A percentile compares a stretch with the other conserved stretches of the same genome.
Conservation (phyloP, 2,888 invertebrate species). For the Synanthedon vespiformis region DNA sequence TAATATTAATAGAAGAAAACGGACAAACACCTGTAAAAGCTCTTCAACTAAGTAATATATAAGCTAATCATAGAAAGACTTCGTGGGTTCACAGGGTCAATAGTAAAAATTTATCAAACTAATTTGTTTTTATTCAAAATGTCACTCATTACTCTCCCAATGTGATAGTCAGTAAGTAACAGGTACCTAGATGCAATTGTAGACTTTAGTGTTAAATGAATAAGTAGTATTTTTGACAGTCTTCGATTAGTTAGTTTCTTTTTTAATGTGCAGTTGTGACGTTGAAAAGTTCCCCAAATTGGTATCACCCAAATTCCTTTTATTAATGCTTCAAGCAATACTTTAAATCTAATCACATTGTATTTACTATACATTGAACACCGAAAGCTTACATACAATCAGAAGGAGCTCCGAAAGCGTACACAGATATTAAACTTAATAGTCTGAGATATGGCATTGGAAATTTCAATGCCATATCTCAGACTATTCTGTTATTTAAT, state of each 20-base stretch:
- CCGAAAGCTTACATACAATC: slow-evolving; percentile 53
- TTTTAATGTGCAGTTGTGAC: not conserved
- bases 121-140: too few relatives aligned
- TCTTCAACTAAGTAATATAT: slow-evolving; percentile 2
- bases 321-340: slow-evolving; percentile 47
- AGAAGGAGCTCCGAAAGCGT: slow-evolving; percentile 18
- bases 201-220: not conserved
- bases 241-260: too few relatives aligned
- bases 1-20: slow-evolving; percentile 29
- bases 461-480: too few relatives aligned
- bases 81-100: not conserved
- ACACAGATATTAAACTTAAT: slow-evolving; percentile 25
- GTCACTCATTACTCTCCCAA: too few relatives aligned
- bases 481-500: too few relatives aligned
- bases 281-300: slow-evolving; percentile 25
- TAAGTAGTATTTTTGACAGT: not conserved
- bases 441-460: too few relatives aligned
- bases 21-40: slow-evolving; percentile 32
- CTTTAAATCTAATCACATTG: slow-evolving; percentile 21
- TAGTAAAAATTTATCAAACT: too few relatives aligned
- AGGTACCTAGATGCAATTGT: not conserved
- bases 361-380: slow-evolving; percentile 51
- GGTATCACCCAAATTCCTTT: slow-evolving; percentile 68
- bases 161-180: not conserved
- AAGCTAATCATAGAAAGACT: slow-evolving; percentile 5